A percentile compares a stretch with the other conserved stretches of the same genome.
These are phyloP conservation scores for Umimayanthus chanpuru DNA, from an alignment of 92 coral and sea anemone species.

Conservation along the genomic window DNA sequence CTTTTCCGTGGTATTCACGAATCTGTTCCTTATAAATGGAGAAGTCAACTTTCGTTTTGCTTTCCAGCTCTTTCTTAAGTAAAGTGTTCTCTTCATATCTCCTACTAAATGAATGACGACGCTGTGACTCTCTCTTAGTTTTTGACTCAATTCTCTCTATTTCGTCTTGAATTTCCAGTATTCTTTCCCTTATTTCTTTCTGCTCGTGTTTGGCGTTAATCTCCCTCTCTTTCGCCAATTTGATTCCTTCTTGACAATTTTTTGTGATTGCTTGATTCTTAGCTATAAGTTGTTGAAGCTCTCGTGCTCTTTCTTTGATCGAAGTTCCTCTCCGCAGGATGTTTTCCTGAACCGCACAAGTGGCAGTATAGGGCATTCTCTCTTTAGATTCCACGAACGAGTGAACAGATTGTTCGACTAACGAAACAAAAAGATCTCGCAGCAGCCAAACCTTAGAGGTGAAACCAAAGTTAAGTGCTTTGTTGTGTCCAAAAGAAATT, in stretches of 20 bases:
- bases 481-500: slow-evolving; percentile 41
- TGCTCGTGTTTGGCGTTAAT: slow-evolving; percentile 31
- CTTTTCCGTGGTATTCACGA: background rate
- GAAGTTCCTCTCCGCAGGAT: slow-evolving; percentile 28
- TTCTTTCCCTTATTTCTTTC: slow-evolving; percentile 4
- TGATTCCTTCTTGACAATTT: slow-evolving; percentile 24
- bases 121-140: slow-evolving; percentile 11
- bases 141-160: slow-evolving; percentile 37
- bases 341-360: slow-evolving; percentile 38
- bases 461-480: slow-evolving; percentile 23
- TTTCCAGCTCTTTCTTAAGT: slow-evolving; percentile 34
- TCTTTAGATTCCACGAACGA: slow-evolving; percentile 7
- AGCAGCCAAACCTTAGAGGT: slow-evolving; percentile 30
- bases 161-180: slow-evolving; percentile 18
- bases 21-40: background rate
- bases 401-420: slow-evolving; percentile 32
- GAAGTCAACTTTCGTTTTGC: slow-evolving; percentile 7
- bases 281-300: slow-evolving; percentile 5
- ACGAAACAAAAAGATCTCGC: slow-evolving; percentile 31
- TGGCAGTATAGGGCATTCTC: slow-evolving; percentile 36
- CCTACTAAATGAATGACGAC: slow-evolving; percentile 39
- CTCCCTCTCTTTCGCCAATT: slow-evolving; percentile 15
- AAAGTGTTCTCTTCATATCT: slow-evolving; percentile 34
- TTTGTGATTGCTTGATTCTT: slow-evolving; percentile 26
- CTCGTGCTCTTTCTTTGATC: slow-evolving; percentile 24